These are phyloP conservation scores for Melanaphis sacchari DNA, from an alignment of 1,140 invertebrate genomes.

Conservation along the genomic window DNA sequence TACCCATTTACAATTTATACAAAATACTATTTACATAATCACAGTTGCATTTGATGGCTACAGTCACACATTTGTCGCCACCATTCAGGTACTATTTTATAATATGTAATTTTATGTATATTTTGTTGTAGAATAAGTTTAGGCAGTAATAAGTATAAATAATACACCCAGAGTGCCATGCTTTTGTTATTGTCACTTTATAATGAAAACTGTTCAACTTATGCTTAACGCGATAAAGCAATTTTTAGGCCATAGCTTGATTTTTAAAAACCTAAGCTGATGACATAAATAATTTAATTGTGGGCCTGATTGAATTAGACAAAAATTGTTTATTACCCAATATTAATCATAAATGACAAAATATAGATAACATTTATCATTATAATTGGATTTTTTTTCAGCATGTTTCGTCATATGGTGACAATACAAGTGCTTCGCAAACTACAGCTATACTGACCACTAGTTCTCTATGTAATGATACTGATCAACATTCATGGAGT, in stretches of 20 bases:
- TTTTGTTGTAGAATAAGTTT: neutral
- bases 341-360: neutral
- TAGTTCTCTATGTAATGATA: neutral
- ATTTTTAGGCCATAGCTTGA: neutral
- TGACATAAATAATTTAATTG: neutral
- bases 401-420: conserved; percentile 41
- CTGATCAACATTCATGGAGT: conserved; percentile 36
- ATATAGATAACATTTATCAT: neutral
- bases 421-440: conserved; percentile 31
- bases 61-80: conserved; percentile 24
- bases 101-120: neutral
- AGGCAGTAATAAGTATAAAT: neutral
- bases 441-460: conserved; percentile 25
- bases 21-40: conserved; percentile 47
- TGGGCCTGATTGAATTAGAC: neutral
- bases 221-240: neutral
- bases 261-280: neutral
- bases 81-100: conserved; percentile 37
- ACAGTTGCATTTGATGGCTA: conserved; percentile 34
- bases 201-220: neutral
- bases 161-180: neutral
- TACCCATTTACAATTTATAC: conserved; percentile 43
- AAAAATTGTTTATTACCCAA: neutral
- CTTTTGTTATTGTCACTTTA: neutral
- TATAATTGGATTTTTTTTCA: neutral